Evolutionary conservation across 2,888 invertebrate species (phyloP).

Genomic region (Dioctria linearis): DNA sequence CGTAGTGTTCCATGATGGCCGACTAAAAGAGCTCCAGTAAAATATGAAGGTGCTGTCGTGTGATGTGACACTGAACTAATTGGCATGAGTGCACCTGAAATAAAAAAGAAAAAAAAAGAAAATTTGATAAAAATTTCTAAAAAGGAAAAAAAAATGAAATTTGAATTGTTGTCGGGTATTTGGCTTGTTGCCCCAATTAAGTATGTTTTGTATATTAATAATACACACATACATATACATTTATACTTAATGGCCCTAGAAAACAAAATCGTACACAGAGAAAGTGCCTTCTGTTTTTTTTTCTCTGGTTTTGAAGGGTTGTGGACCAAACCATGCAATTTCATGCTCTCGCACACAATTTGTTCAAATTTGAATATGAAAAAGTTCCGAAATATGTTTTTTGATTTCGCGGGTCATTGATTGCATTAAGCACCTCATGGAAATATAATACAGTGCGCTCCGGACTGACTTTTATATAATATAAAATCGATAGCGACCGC

Average conservation of each 20-base stretch:
- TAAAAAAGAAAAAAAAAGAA: conserved; percentile 15
- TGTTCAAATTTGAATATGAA: conserved; percentile 42
- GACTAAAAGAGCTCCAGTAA: conserved; percentile 67
- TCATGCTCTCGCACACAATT: conserved; percentile 36
- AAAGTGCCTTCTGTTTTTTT: not conserved
- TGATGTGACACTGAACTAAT: conserved; percentile 65
- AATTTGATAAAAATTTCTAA: conserved; percentile 5
- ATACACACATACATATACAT: no score
- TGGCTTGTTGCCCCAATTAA: not conserved
- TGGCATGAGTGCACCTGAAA: conserved; percentile 65
- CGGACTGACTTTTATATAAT: not conserved
- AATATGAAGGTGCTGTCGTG: conserved; percentile 64
- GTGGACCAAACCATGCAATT: conserved; percentile 34
- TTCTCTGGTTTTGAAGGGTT: not conserved
- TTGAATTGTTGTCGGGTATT: not conserved
- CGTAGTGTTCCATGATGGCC: conserved; percentile 68
- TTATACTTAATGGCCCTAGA: conserved; percentile 10
- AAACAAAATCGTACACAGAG: not conserved
- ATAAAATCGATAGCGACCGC: not conserved
- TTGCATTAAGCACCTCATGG: not conserved
- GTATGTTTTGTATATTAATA: no score
- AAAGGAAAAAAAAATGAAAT: not conserved
- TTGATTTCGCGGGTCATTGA: conserved; percentile 43
- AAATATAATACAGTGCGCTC: not conserved
- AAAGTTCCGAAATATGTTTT: conserved; percentile 26